Evolutionary conservation across 2,113 vertebrate species (phyloP).

Genomic region (Thoracochromis brauschi): DNA sequence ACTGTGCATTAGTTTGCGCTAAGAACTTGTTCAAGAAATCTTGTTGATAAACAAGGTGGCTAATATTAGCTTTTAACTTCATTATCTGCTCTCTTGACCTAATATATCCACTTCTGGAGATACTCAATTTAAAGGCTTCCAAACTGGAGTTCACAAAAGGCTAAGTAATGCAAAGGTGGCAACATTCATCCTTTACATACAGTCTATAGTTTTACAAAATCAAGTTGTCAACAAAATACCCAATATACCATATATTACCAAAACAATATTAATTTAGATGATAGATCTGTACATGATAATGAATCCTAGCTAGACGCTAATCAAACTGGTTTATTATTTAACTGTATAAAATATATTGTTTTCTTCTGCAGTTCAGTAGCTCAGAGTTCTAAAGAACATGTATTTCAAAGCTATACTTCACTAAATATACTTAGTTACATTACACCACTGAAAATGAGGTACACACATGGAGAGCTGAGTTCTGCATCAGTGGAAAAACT

Average conservation of each 20-base stretch:
- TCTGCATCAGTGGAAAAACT: constrained; percentile 58
- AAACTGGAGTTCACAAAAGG: background rate
- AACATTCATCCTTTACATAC: background rate
- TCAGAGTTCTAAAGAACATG: background rate
- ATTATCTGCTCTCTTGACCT: background rate
- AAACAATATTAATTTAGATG: background rate
- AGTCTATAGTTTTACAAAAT: background rate
- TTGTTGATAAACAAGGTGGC: background rate
- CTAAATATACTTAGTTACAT: background rate
- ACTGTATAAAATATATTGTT: background rate
- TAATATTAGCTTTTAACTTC: background rate
- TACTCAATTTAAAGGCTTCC: background rate
- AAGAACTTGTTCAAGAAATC: background rate
- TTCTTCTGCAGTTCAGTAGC: background rate
- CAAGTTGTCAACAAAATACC: background rate
- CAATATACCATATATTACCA: background rate
- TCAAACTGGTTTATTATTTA: background rate
- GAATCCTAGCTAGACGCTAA: background rate
- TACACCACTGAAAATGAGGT: background rate
- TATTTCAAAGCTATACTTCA: background rate
- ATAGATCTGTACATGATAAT: background rate
- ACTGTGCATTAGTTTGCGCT: background rate
- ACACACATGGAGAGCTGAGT: background rate
- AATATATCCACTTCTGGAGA: background rate
- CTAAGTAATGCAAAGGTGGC: background rate